A percentile compares a stretch with the other conserved stretches of the same genome.
Conservation (phyloP, 2,888 invertebrate genomes). For the Dryococelus australis region DNA sequence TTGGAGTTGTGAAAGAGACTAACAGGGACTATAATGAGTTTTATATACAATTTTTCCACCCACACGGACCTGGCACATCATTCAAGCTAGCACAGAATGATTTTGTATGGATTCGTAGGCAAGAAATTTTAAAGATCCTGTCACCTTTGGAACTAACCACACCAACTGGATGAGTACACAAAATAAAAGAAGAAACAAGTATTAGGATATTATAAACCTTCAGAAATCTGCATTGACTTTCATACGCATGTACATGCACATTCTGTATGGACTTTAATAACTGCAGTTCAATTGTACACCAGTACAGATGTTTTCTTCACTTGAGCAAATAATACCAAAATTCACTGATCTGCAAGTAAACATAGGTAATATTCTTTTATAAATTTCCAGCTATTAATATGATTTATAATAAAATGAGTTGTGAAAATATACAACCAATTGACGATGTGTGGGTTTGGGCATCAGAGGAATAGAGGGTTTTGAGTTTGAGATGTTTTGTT, state of each 20-base stretch:
- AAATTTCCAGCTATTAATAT: too few relatives aligned
- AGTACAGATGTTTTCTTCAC: too few relatives aligned
- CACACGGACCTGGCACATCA: neutral
- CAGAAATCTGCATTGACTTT: neutral
- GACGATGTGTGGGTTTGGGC: too few relatives aligned
- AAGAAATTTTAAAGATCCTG: neutral
- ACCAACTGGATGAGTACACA: neutral
- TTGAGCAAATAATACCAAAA: too few relatives aligned
- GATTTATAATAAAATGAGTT: too few relatives aligned
- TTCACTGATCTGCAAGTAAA: too few relatives aligned
- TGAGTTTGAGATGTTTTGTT: too few relatives aligned
- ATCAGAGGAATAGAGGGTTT: too few relatives aligned
- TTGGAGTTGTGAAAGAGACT: neutral
- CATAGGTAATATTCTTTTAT: too few relatives aligned
- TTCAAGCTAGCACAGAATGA: neutral
- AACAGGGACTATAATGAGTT: neutral
- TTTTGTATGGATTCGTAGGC: neutral
- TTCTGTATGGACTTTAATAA: too few relatives aligned
- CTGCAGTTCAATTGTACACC: too few relatives aligned
- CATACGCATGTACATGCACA: neutral
- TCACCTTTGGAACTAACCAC: conserved; percentile 1
- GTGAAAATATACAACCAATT: too few relatives aligned
- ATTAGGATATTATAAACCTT: neutral
- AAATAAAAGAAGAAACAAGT: neutral
- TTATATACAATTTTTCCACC: neutral